Base-by-base conservation (phyloP, 2,888 invertebrate genomes). In the Latrodectus elegans region DNA sequence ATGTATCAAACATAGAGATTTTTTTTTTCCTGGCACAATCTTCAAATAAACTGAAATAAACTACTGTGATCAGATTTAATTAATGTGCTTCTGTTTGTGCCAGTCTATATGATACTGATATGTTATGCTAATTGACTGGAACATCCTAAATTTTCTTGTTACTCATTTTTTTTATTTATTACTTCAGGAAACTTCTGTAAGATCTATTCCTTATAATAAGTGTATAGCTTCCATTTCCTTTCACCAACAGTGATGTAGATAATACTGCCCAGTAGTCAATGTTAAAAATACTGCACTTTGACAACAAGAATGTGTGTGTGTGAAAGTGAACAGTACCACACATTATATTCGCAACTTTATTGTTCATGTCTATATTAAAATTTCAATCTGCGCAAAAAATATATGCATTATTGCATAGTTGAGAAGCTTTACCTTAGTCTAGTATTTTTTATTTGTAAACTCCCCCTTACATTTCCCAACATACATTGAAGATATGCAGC, bases 261-360 rank as follows among this genome's bases (percentile, higher is more conserved):
- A 65, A 70, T 49, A n/a, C 51, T 70, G 72, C 49, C 76, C 76
- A 67, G 76, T 86, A 86, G 86, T 75, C 86, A 81, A 81, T 86
- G 86, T 86, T 86, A 81, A 86, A 86, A 86, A 77, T 86, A 86
- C 65, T 71, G 81, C 86, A 86, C 86, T 81, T 75, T 72, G 65
- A 75, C 72, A 75, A n/a, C 60, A 38, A 38, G 38, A 38, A 60
- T 15, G 12, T 15, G 60, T 11, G 10, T 15, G 14, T 4, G 60
- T 60, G 12, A 26, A 60, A 74, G 52, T 60, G 74, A 67, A 79
- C 67, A 80, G 64, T 70, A 85, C 70, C 74, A 71, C 75, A 80
- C 70, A 17, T 53, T 76, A 71, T 10, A 51, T 15, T 12, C 60
- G 26, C 70, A 65, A 55, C 51, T 11, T 81, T 60, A 60, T n/a